Percentiles rank a stretch among this genome's conserved stretches.
These are phyloP conservation scores for Myathropa florea DNA, from an alignment of 2,888 invertebrate species.

Conservation along the genomic window DNA sequence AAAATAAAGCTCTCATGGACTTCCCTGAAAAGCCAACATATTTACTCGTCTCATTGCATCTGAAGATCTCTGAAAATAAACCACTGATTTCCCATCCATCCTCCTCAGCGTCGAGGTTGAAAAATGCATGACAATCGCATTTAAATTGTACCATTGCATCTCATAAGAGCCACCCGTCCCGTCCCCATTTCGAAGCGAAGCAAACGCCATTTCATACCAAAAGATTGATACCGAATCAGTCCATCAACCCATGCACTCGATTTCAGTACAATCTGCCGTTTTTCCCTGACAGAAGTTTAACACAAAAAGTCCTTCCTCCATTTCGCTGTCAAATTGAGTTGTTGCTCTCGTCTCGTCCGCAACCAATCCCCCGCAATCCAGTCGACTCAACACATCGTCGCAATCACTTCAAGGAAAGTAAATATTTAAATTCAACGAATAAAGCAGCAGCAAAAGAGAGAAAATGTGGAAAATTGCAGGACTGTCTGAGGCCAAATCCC, in stretches of 20 bases:
- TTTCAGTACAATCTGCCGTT: neutral
- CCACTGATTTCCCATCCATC: neutral
- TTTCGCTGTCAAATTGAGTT: conserved; percentile 18
- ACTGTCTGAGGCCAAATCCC: conserved; percentile 21
- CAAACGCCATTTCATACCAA: neutral
- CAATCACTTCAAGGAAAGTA: conserved; percentile 32
- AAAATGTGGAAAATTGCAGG: neutral
- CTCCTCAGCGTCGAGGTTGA: neutral
- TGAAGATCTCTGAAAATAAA: neutral
- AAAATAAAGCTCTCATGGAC: neutral
- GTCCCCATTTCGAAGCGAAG: neutral
- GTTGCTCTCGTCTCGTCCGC: neutral
- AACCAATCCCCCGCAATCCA: neutral
- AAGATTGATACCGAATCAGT: neutral
- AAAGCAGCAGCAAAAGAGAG: conserved; percentile 3
- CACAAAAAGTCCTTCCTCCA: neutral
- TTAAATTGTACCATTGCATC: neutral
- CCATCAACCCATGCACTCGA: neutral
- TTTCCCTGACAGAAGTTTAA: neutral
- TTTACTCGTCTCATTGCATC: neutral
- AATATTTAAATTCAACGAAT: conserved; percentile 45
- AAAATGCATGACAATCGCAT: neutral
- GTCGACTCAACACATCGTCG: conserved; percentile 12
- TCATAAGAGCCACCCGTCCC: neutral
- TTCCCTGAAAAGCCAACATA: neutral